Evolutionary conservation across 2,888 invertebrate genomes (phyloP).

Genomic region (Leptinotarsa juncta): DNA sequence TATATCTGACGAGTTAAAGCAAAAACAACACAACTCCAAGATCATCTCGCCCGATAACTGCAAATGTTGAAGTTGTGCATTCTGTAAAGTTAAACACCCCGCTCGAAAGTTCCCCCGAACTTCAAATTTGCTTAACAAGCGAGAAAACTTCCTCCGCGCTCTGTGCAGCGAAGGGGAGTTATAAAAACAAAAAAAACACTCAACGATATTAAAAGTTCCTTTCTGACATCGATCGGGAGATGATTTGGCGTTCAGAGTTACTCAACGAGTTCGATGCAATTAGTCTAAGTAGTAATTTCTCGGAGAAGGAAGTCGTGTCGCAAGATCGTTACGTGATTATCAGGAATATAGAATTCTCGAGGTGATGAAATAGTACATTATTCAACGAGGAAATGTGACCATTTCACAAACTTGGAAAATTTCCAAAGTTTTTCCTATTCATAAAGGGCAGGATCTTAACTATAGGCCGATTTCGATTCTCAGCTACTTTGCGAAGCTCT

Average conservation of each 20-base stretch:
- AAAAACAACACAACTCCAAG: not conserved
- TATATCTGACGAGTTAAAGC: not conserved
- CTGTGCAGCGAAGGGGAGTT: not conserved
- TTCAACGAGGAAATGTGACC: no score
- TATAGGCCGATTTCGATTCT: no score
- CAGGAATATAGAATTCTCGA: not conserved
- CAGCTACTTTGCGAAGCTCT: no score
- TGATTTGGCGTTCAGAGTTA: not conserved
- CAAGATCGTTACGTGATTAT: not conserved
- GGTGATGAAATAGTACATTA: no score
- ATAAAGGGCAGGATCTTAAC: no score
- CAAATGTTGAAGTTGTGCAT: no score
- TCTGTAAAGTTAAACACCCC: not conserved
- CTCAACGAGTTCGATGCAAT: not conserved
- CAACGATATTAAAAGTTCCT: not conserved
- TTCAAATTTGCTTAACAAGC: not conserved
- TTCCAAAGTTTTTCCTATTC: no score
- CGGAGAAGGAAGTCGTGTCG: not conserved
- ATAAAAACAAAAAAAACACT: not conserved
- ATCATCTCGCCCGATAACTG: not conserved
- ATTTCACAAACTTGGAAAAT: no score
- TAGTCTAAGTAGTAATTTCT: not conserved
- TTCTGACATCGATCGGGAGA: not conserved
- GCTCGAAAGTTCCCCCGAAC: not conserved
- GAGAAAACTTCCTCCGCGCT: not conserved